A percentile compares a stretch with the other conserved stretches of the same genome.
Evolutionary conservation across 2,797 vertebrate genomes (phyloP).

Genomic region (Bradypodion pumilum): DNA sequence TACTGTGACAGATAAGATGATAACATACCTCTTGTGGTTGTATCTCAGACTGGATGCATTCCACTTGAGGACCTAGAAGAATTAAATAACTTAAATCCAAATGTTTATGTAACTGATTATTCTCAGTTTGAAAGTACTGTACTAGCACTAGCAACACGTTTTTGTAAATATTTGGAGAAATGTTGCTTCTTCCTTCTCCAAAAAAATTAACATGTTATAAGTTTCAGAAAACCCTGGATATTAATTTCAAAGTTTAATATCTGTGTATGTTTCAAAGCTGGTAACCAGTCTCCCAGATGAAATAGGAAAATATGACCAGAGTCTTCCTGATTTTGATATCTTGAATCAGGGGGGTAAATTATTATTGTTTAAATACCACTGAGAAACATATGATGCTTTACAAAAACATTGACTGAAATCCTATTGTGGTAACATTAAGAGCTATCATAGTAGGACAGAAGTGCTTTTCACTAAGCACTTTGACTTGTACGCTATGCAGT

Average conservation of each 20-base stretch:
- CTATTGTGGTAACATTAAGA: too few relatives aligned
- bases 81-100: constrained; percentile 52
- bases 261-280: background rate
- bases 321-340: background rate
- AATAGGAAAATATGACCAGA: background rate
- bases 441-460: too few relatives aligned
- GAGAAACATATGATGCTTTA: too few relatives aligned
- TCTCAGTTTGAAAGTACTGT: background rate
- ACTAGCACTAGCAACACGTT: background rate
- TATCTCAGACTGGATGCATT: constrained; percentile 76
- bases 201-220: background rate
- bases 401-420: too few relatives aligned
- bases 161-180: background rate
- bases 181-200: too few relatives aligned
- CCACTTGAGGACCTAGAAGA: constrained; percentile 73
- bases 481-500: too few relatives aligned
- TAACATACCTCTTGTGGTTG: constrained; percentile 85
- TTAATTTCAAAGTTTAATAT: background rate
- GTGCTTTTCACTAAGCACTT: too few relatives aligned
- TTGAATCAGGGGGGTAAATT: too few relatives aligned
- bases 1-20: background rate
- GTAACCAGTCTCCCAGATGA: background rate
- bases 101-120: constrained; percentile 19
- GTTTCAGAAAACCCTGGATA: background rate
- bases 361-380: too few relatives aligned